phyloP scores from a whole-genome alignment of 2,888 invertebrate genomes.

The Rosalia funebris region DNA sequence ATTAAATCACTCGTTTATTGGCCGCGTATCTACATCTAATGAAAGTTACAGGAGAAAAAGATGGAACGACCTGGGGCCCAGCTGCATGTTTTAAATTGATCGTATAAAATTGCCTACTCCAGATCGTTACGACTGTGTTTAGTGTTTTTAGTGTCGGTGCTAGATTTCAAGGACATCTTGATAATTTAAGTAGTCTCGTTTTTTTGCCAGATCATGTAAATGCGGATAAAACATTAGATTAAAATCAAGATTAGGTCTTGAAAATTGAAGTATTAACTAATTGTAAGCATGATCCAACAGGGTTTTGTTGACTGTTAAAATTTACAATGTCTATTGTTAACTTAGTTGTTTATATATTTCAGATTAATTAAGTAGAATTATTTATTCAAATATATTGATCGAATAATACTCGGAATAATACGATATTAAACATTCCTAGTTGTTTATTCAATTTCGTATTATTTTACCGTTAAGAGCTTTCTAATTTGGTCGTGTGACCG shows the following conservation, averaged over 20 bases:
- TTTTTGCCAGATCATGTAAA: background rate
- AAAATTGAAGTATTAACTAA: no score
- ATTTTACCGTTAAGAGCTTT: no score
- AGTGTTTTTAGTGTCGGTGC: background rate
- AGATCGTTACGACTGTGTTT: background rate
- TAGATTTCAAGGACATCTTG: background rate
- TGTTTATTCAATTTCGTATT: no score
- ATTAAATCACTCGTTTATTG: slow-evolving; percentile 2
- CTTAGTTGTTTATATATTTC: no score
- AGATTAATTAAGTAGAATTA: no score
- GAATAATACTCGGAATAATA: no score
- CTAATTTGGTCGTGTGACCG: no score
- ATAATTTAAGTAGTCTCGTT: background rate
- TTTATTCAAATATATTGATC: no score
- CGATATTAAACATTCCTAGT: no score
- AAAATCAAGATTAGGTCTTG: background rate
- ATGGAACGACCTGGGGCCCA: background rate
- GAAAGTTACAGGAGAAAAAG: background rate
- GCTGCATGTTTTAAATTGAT: background rate
- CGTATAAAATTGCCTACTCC: background rate
- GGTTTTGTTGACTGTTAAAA: no score
- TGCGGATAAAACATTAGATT: background rate
- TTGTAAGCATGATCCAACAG: no score
- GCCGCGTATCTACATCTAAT: background rate
- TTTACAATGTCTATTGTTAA: no score